Base-by-base conservation (phyloP, 2,888 invertebrate genomes). In the Acanthococcus lagerstroemiae region DNA sequence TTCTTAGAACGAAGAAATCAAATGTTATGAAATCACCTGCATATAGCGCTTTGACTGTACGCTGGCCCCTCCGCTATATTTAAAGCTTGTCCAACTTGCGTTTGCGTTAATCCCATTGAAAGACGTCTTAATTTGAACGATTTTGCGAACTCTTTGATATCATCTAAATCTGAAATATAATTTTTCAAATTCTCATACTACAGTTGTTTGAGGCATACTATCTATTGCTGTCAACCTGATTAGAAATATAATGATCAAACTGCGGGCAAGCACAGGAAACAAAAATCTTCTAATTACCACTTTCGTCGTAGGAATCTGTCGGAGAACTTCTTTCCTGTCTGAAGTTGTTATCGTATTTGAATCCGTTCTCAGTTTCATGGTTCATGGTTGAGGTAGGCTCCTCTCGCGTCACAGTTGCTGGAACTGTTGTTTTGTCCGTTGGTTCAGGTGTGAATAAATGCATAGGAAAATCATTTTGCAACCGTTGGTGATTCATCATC, bases 1-100 rank as follows among this genome's bases (percentile, higher is more conserved):
- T n/a, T n/a, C n/a, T n/a, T n/a, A n/a, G n/a, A n/a, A n/a, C n/a
- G n/a, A n/a, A n/a, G n/a, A n/a, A 37, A 37, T 37, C n/a, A 37
- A 37, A 21, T 67, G 1, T 21, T 17, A 54, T 22, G 26, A 45
- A 60, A 56, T 69, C 70, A 95, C 95, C 95, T 92, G 90, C 96
- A 97, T 77, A 97, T 97, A 72, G 96, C 96, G 78, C 95, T 95
- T 82, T 97, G 96, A 79, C 95, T 95, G 79, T 97, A 97, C 58
- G 95, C 95, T 30, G 96, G 96, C 65, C 96, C 96, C 79, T 95
- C 95, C 22, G 95, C 95, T 67, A 94, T 89, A 70, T 93, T 95
- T 12, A 96, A 80, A 46, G 96, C 95, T 78, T 95, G 95, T n/a
- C 94, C 93, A 65, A 94, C 93, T 80, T 96, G 96, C 0, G 95